A percentile compares a stretch with the other conserved stretches of the same genome.
phyloP scores from a whole-genome alignment of 2,797 vertebrate species.

The Coccyzus lansbergi region DNA sequence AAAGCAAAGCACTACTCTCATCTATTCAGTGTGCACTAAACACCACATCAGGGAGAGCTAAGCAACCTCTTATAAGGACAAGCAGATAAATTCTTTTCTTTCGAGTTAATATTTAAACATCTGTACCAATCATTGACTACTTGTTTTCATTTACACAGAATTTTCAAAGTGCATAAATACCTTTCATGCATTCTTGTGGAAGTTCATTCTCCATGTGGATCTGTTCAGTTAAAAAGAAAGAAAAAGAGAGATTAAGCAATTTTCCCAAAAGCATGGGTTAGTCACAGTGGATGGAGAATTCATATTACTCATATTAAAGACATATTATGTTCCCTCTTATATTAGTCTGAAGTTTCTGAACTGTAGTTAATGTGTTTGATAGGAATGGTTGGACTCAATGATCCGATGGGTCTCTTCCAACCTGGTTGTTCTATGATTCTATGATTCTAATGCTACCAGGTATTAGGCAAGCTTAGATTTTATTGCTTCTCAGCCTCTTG shows the following conservation, averaged over 20 bases:
- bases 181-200: neutral
- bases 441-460: neutral
- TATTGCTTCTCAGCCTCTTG: neutral
- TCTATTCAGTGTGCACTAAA: neutral
- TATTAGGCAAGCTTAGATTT: neutral
- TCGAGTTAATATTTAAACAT: neutral
- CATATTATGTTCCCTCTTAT: neutral
- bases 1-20: neutral
- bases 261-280: constrained; percentile 16
- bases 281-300: neutral
- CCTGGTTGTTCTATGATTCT: no score
- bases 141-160: neutral
- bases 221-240: neutral
- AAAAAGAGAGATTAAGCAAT: neutral
- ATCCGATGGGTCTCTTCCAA: no score
- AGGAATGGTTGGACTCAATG: no score
- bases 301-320: neutral
- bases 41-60: neutral
- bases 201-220: neutral
- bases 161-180: neutral
- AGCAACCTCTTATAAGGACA: neutral
- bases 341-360: neutral
- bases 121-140: neutral
- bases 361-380: no score
- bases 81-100: neutral